A percentile compares a stretch with the other conserved stretches of the same genome.
phyloP scores from a whole-genome alignment of 2,888 invertebrate genomes.

The Mythimna impura region DNA sequence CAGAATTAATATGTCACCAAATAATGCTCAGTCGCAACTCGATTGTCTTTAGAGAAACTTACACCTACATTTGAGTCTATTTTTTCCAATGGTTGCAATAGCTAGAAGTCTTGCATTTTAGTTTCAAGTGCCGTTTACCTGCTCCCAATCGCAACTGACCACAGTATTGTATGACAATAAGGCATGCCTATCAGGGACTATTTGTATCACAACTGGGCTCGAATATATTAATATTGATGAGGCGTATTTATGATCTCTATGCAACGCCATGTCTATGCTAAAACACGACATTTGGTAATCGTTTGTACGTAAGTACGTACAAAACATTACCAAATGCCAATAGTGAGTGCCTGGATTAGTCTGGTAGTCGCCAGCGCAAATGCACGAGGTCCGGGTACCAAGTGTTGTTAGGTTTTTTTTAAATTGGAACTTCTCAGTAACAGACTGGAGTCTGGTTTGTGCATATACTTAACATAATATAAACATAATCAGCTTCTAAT shows the following conservation, averaged over 20 bases:
- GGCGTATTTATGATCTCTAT: conserved; percentile 32
- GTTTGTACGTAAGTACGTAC: neutral
- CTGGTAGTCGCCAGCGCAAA: neutral
- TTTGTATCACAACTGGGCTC: conserved; percentile 11
- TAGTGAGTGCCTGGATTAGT: neutral
- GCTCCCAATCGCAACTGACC: conserved; percentile 11
- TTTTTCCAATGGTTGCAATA: neutral
- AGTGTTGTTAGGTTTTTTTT: neutral
- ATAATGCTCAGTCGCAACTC: too few species aligned
- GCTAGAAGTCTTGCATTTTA: conserved; percentile 5
- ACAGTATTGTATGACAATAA: conserved; percentile 8
- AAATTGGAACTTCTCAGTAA: neutral
- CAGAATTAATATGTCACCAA: too few species aligned
- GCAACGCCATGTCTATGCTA: neutral
- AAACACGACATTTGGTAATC: neutral
- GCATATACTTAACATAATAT: too few species aligned
- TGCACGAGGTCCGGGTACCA: neutral
- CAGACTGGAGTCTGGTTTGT: neutral
- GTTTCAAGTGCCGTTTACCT: conserved; percentile 2
- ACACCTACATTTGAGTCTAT: neutral
- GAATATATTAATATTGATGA: conserved; percentile 47
- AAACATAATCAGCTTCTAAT: too few species aligned
- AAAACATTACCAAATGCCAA: neutral
- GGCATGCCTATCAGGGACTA: conserved; percentile 16
- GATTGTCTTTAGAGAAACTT: too few species aligned